Evolutionary conservation across 2,113 vertebrate genomes (phyloP), one percentile per base, ranked within the genome.

Genomic region (Gopherus evgoodei): DNA sequence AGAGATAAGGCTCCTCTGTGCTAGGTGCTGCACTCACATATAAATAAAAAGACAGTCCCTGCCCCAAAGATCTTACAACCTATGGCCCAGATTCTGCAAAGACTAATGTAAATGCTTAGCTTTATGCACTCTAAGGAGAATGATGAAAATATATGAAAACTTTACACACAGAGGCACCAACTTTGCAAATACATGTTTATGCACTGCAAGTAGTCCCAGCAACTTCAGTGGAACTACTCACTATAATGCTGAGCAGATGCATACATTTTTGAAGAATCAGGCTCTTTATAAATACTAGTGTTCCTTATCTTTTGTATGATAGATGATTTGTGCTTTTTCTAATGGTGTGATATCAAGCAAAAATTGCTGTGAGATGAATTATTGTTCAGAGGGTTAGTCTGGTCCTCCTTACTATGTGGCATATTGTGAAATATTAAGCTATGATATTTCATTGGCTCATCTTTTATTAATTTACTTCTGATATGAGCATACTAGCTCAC

Each of bases 361-460:
- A 50, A 47, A 80, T n/a, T 87, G 11, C 38, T 89, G 57, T 22
- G 54, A 59, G 52, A 84, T 86, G n/a, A 94, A 91, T 93, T 93
- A 85, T 87, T 90, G 49, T 65, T 91, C 31, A 94, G 90, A 92
- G 10, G 17, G 12, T 84, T 81, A 17, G 0, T 12, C 27, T 90
- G 56, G 5, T 27, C 81, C 52, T 16, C 11, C 9, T 52, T 75
- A 87, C 29, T 47, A 47, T 8, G 50, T 3, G 88, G 65, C 65
- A 52, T 57, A 17, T 9, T 88, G 9, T 85, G 52, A 94, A 94
- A 57, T 79, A 62, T n/a, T 69, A 83, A 79, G 27, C 65, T 91
- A 35, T 88, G 50, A 42, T 90, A 87, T 89, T 93, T 79, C 44
- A 79, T 13, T 19, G 88, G n/a, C 31, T 82, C 69, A 50, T 9